Evolutionary conservation across 1,140 invertebrate species (phyloP), one percentile per base, ranked within the genome.

Genomic region (Trichonephila clavata): DNA sequence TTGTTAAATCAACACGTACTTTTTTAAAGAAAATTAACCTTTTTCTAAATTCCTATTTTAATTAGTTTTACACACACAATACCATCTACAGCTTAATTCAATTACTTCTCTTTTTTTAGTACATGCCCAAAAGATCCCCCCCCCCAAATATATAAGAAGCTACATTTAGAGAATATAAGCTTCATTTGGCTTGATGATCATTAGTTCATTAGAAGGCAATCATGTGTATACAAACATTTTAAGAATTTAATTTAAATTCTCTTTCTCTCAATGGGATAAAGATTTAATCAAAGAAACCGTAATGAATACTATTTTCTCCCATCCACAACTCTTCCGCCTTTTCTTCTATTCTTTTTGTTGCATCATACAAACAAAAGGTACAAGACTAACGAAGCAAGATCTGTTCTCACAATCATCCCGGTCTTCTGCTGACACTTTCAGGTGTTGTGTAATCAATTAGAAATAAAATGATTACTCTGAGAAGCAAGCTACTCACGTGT

Each of bases 361-460:
- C 43, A 24, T 0, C 50, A 14, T 21, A 77, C 32, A 77, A 77
- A 63, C 84, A 86, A 86, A 86, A 86, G 84, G 20, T n/a, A 21
- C 84, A 86, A 32, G 60, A 8, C 87, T 89, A 89, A 77, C 87
- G 63, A 89, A 77, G 63, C 87, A 57, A 89, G 21, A 50, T 21
- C 2, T 1, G 20, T 8, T 77, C 21, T 24, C 20, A 20, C 32
- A 77, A 77, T 24, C 87, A 77, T 39, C 65, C 61, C 21, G n/a
- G 13, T 32, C 77, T 43, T 32, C 16, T 50, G 57, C 77, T 32
- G 89, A 90, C 77, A 90, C 71, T 81, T 90, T 81, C 87, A 71
- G 63, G n/a, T 89, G 63, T n/a, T 71, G 63, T 71, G 63, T 71
- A 89, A 71, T 89, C 32, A 90, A 90, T 80, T 77, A 89, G 89